Conservation (phyloP, 2,888 invertebrate genomes). For the Cetonia aurata region DNA sequence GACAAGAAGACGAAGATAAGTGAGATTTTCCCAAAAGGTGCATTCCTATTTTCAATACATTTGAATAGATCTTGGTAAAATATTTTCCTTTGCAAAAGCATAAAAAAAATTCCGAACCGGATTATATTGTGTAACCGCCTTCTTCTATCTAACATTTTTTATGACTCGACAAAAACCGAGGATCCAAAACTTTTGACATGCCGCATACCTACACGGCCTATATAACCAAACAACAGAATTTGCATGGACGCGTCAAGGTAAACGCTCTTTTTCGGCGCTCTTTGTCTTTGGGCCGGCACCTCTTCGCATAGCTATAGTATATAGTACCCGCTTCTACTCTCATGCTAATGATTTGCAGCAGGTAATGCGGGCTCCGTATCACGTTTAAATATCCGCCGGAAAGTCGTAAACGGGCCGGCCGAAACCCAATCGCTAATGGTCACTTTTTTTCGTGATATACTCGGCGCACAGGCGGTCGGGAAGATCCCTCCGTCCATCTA, state of each 20-base stretch:
- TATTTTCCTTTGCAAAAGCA: too few relatives aligned
- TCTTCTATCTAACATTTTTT: constrained; percentile 11
- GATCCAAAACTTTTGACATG: background rate
- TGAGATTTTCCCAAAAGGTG: too few relatives aligned
- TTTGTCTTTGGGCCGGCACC: constrained; percentile 44
- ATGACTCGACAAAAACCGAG: background rate
- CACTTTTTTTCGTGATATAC: constrained; percentile 39
- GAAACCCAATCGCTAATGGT: constrained; percentile 35
- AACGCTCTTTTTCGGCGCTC: constrained; percentile 41
- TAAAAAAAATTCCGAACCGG: too few relatives aligned
- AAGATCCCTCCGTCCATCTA: constrained; percentile 2
- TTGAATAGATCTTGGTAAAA: too few relatives aligned
- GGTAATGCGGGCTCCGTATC: constrained; percentile 54
- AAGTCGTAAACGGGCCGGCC: constrained; percentile 18
- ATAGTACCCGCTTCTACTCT: constrained; percentile 53
- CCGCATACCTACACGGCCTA: constrained; percentile 7
- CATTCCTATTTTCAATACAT: too few relatives aligned
- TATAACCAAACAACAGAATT: constrained; percentile 34
- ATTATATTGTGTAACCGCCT: too few relatives aligned
- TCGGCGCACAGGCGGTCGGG: background rate
- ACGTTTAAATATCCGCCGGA: constrained; percentile 52
- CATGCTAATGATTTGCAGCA: constrained; percentile 64
- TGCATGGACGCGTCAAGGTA: constrained; percentile 42
- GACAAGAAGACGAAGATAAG: too few relatives aligned
- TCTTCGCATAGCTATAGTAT: background rate